Evolutionary conservation across 2,888 invertebrate species (phyloP), one percentile per base, ranked within the genome.

Genomic region (Hypselothyrea guttata): DNA sequence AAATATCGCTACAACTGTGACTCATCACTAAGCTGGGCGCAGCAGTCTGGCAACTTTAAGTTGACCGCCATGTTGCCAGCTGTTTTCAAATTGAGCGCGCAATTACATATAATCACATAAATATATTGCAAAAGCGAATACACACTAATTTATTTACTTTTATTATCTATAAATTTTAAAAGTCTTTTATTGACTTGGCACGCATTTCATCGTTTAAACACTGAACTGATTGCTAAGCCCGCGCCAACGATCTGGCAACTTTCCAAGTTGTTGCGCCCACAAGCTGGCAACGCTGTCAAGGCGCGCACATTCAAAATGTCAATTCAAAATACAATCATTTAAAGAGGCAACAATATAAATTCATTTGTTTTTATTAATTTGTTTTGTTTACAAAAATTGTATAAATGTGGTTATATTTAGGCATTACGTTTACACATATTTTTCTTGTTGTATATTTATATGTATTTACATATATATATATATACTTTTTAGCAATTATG

Each of bases 311-410:
- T 57, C 0, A 42, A 68, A 42, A 8, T 4, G n/a, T 15, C 3
- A 5, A n/a, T 12, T 16, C 7, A 0, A 8, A 22, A 7, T 11
- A 9, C 9, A 18, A 41, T 13, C 12, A 22, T 16, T 49, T 33
- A 41, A 66, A 30, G 45, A 56, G 55, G 34, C 49, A 58, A 54
- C 46, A 51, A 59, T 49, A 56, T 75, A 78, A 83, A 71, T 71
- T 76, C 68, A 75, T 75, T 76, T 44, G 49, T 33, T 65, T 70
- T 72, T 70, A 59, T 70, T 71, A 15, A 60, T 65, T 68, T 55
- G 34, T 56, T 64, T 73, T 63, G 51, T 49, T 75, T 84, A 77
- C 77, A 77, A 77, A 76, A 77, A 45, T 70, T 81, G 81, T 84
- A 77, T 73, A 81, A 81, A 81, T 78, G 59, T 64, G 67, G 56